These are phyloP conservation scores for Psittacus erithacus DNA, from an alignment of 2,113 vertebrate genomes.

Conservation along the genomic window DNA sequence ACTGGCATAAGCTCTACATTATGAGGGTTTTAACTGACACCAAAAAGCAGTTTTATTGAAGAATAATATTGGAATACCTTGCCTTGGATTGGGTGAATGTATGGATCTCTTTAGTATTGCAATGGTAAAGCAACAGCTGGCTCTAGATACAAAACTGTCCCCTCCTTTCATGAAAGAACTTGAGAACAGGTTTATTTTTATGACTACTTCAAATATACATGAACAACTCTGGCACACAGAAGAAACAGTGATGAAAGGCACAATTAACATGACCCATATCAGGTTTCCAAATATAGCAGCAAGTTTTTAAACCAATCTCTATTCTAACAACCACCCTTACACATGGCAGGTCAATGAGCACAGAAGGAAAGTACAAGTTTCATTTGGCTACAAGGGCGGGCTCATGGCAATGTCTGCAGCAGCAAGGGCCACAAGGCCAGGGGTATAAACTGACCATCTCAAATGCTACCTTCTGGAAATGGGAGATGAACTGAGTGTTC, in stretches of 20 bases:
- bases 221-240: constrained; percentile 79
- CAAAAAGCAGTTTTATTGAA: neutral
- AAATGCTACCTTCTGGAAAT: neutral
- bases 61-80: neutral
- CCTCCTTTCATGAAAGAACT: neutral
- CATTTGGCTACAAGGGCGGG: neutral
- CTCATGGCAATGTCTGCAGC: neutral
- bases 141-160: neutral
- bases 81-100: neutral
- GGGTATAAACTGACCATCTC: neutral
- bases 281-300: constrained; percentile 77
- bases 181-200: neutral
- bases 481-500: neutral
- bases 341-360: neutral
- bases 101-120: neutral
- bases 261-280: constrained; percentile 78
- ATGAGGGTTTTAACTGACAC: constrained; percentile 25
- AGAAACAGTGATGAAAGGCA: constrained; percentile 89
- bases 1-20: constrained; percentile 40
- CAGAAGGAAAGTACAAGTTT: neutral
- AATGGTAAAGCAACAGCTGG: neutral
- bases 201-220: constrained; percentile 82
- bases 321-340: neutral
- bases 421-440: neutral
- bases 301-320: constrained; percentile 62